Percentiles rank a stretch among this genome's conserved stretches.
These are phyloP conservation scores for Argya squamiceps DNA, from an alignment of 2,797 vertebrate species.

Conservation along the genomic window DNA sequence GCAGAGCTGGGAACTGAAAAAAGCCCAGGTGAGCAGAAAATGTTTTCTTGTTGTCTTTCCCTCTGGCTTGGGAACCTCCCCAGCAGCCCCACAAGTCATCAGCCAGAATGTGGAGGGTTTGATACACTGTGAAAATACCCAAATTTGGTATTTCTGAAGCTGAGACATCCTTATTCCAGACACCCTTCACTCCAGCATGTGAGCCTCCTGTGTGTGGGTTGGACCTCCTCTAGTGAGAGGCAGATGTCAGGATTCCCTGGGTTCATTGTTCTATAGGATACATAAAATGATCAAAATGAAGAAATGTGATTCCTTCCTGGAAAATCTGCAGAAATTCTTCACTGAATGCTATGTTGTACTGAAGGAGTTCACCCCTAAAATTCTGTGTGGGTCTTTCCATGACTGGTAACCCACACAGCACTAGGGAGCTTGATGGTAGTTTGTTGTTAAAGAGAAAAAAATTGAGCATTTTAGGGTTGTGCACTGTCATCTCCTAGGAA, in stretches of 20 bases:
- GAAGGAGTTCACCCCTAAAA: background rate
- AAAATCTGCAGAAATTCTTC: background rate
- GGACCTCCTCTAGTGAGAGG: background rate
- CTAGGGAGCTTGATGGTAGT: background rate
- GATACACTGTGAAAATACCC: background rate
- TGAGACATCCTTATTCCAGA: background rate
- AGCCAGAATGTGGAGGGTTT: background rate
- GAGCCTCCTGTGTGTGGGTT: background rate
- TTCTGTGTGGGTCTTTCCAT: background rate
- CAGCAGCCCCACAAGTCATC: accelerated
- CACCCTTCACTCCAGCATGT: background rate
- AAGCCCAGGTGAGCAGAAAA: background rate
- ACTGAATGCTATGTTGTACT: background rate
- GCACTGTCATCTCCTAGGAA: background rate
- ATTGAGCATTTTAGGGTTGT: background rate
- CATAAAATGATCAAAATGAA: background rate
- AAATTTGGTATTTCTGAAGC: background rate
- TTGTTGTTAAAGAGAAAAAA: background rate
- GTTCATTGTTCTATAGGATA: accelerated
- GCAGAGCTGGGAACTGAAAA: background rate
- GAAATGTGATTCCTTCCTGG: background rate
- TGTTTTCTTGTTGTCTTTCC: background rate
- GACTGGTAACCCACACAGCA: background rate
- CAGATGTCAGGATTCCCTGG: background rate
- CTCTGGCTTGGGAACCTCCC: background rate